phyloP scores from a whole-genome alignment of 2,888 invertebrate species.

The Apodemia hepburni region DNA sequence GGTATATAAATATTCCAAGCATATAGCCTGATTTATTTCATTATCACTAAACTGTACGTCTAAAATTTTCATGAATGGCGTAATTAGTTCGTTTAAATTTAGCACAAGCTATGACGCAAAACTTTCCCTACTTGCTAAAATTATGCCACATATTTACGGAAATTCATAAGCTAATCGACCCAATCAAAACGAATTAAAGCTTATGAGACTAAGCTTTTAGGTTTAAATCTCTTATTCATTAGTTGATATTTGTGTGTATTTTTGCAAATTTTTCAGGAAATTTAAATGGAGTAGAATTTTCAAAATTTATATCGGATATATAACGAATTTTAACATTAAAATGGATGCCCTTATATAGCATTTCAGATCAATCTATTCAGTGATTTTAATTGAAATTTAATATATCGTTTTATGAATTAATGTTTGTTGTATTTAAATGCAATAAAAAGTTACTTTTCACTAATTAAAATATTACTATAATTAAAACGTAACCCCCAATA shows the following conservation, averaged over 20 bases:
- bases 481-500: no score
- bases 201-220: not conserved
- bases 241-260: no score
- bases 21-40: not conserved
- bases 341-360: not conserved
- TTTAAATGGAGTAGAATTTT: no score
- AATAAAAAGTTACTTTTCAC: no score
- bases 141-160: conserved; percentile 10
- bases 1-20: no score
- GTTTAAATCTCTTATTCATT: not conserved
- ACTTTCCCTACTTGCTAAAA: conserved; percentile 10
- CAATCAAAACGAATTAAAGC: not conserved
- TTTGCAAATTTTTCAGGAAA: no score
- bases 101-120: not conserved
- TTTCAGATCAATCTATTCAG: no score
- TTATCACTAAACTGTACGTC: not conserved
- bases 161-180: not conserved
- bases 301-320: not conserved
- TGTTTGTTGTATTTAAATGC: no score
- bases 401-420: no score
- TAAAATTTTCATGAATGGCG: conserved; percentile 2
- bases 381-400: no score
- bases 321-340: not conserved
- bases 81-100: not conserved
- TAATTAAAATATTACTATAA: no score